phyloP scores from a whole-genome alignment of 1,140 invertebrate species.

The Asbolus verrucosus region DNA sequence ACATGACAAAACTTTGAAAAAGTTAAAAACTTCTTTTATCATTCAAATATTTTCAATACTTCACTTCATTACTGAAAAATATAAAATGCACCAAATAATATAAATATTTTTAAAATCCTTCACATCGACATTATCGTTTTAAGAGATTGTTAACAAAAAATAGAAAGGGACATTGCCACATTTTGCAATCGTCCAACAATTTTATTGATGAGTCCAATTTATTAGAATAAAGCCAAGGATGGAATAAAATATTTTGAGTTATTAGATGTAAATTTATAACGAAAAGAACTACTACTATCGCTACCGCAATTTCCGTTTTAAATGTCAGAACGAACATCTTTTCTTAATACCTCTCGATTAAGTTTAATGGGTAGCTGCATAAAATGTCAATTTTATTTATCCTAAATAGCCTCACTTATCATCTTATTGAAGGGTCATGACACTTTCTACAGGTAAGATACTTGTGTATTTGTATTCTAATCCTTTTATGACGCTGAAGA shows the following conservation, averaged over 20 bases:
- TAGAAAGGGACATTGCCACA: conserved; percentile 3
- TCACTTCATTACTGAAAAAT: too few species aligned
- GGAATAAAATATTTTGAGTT: conserved; percentile 35
- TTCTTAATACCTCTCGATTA: conserved; percentile 22
- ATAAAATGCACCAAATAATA: too few species aligned
- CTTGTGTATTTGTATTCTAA: too few species aligned
- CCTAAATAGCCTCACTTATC: not conserved
- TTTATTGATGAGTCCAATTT: not conserved
- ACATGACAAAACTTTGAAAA: too few species aligned
- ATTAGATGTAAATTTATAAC: conserved; percentile 30
- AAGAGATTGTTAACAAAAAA: too few species aligned
- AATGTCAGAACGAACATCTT: conserved; percentile 26
- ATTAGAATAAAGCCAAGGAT: conserved; percentile 27
- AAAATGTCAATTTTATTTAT: conserved; percentile 28
- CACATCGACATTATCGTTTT: too few species aligned
- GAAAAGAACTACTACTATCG: conserved; percentile 13
- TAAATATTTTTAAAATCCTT: too few species aligned
- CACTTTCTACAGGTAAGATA: too few species aligned
- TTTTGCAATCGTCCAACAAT: conserved; percentile 5
- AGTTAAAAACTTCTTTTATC: too few species aligned
- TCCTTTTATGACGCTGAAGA: not conserved
- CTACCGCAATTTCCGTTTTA: conserved; percentile 20
- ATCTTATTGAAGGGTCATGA: too few species aligned
- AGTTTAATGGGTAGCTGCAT: not conserved
- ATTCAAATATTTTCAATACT: too few species aligned